These are phyloP conservation scores for Tolypeutes matacus DNA, from an alignment of 2,797 vertebrate species.

Conservation along the genomic window DNA sequence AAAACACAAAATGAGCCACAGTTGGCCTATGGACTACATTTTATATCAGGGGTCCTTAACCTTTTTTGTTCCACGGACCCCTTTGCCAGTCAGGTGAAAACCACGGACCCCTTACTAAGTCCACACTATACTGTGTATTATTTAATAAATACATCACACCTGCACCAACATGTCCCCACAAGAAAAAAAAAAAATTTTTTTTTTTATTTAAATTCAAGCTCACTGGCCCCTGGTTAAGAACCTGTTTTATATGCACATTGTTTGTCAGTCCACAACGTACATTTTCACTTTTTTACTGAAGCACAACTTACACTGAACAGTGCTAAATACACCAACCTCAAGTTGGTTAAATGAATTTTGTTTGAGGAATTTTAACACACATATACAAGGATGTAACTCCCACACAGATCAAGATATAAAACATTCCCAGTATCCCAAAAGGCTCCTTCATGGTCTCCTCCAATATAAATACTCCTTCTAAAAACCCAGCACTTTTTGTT, in stretches of 20 bases:
- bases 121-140: too few relatives aligned
- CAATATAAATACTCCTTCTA: neutral
- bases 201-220: too few relatives aligned
- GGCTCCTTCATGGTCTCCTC: neutral
- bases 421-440: neutral
- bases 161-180: too few relatives aligned
- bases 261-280: rapidly evolving
- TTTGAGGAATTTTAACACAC: neutral
- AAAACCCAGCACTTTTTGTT: neutral
- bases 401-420: rapidly evolving
- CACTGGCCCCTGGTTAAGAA: too few relatives aligned
- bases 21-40: neutral
- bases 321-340: too few relatives aligned
- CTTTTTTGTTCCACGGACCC: too few relatives aligned
- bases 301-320: neutral
- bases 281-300: neutral
- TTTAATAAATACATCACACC: too few relatives aligned
- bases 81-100: too few relatives aligned
- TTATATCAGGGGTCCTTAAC: too few relatives aligned
- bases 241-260: rapidly evolving
- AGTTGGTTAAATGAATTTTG: rapidly evolving
- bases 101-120: too few relatives aligned
- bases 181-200: too few relatives aligned
- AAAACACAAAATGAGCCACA: neutral
- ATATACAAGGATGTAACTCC: rapidly evolving